A percentile compares a stretch with the other conserved stretches of the same genome.
Evolutionary conservation across 1,140 invertebrate genomes (phyloP).

Genomic region (Danaus melanippus): DNA sequence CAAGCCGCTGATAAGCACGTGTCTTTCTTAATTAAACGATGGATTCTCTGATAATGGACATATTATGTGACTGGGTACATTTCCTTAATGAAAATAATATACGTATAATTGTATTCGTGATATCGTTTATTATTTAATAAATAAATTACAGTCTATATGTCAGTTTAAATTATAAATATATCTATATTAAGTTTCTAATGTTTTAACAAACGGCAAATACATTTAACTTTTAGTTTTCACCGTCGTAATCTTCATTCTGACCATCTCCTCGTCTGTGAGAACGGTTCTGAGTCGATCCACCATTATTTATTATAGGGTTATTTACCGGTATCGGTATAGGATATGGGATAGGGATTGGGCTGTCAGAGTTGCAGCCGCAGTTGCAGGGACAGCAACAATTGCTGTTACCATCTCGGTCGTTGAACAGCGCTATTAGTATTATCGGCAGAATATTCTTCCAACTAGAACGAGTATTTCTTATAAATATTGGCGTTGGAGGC

Average conservation of each 20-base stretch:
- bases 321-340: slow-evolving; percentile 35
- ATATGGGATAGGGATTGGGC: slow-evolving; percentile 31
- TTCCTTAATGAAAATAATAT: too few species aligned
- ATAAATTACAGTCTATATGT: neutral
- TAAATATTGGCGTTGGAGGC: slow-evolving; percentile 22
- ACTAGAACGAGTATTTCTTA: slow-evolving; percentile 24
- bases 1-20: too few species aligned
- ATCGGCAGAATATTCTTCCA: slow-evolving; percentile 34
- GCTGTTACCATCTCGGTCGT: slow-evolving; percentile 20
- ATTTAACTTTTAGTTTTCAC: too few species aligned
- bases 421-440: slow-evolving; percentile 31
- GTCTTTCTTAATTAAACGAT: too few species aligned
- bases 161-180: slow-evolving; percentile 4
- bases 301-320: slow-evolving; percentile 22
- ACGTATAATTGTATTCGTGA: too few species aligned
- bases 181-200: neutral
- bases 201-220: neutral
- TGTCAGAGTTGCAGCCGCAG: slow-evolving; percentile 23
- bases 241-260: slow-evolving; percentile 12
- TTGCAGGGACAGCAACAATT: slow-evolving; percentile 23
- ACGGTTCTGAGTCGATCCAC: slow-evolving; percentile 12
- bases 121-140: too few species aligned
- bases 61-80: too few species aligned
- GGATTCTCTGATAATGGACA: too few species aligned
- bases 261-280: slow-evolving; percentile 16